Evolutionary conservation across 2,888 invertebrate genomes (phyloP).

Genomic region (Tridacna crocea): DNA sequence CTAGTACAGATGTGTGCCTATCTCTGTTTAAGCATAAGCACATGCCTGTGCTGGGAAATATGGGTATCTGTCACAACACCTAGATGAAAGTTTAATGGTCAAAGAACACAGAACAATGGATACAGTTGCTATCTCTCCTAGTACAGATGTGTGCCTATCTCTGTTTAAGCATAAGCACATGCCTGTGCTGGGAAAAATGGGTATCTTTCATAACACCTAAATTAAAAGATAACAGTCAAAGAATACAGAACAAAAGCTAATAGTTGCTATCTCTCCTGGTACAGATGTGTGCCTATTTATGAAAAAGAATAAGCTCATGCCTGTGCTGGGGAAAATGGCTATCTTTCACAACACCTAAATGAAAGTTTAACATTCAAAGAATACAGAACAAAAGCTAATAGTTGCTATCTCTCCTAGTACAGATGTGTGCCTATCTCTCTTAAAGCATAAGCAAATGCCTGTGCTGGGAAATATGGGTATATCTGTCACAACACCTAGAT

Average conservation of each 20-base stretch:
- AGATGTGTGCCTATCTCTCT: not conserved
- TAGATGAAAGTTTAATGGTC: too few relatives aligned
- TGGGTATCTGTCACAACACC: not conserved
- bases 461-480: not conserved
- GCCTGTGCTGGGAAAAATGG: conserved; percentile 33
- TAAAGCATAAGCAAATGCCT: not conserved
- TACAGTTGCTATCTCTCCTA: too few relatives aligned
- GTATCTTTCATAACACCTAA: not conserved
- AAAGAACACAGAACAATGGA: too few relatives aligned
- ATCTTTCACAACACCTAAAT: not conserved
- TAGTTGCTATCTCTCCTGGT: conserved; percentile 22
- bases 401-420: not conserved
- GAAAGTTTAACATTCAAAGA: not conserved
- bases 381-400: too few relatives aligned
- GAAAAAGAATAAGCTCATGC: conserved; percentile 30
- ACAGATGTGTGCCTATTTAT: conserved; percentile 29
- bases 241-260: not conserved
- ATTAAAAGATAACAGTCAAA: not conserved
- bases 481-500: too few relatives aligned
- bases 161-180: conserved; percentile 25
- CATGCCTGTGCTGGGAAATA: conserved; percentile 29
- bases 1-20: conserved; percentile 33
- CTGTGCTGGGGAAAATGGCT: conserved; percentile 29
- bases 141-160: conserved; percentile 7
- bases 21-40: conserved; percentile 12